Evolutionary conservation across 2,113 vertebrate species (phyloP), one percentile per base, ranked within the genome.

Genomic region (Strix aluco): DNA sequence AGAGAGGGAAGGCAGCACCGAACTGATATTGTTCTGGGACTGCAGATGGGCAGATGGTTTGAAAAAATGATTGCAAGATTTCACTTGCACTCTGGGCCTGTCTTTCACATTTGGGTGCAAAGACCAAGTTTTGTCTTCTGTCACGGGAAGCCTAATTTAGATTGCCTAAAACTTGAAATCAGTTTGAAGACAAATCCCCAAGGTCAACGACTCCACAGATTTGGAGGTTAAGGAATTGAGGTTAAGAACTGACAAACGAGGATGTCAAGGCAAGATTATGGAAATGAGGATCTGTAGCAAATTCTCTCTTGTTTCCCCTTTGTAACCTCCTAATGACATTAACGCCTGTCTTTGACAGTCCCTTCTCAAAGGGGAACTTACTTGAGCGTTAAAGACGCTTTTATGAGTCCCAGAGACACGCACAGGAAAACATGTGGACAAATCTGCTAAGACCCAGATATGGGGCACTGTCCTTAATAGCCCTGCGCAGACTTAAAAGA

Each of bases 261-360:
- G 90, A 95, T 93, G 92, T 92, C 4, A 17, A 94, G 79, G 95
- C 92, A 96, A 96, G 96, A 97, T 96, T 95, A 97, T 97, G 95
- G 95, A 97, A 97, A 97, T 97, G 86, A 95, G 96, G 95, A 89
- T 95, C 97, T 95, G 91, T 81, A 91, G 94, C 94, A 96, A 97
- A 97, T 94, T 97, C 95, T 91, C 81, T 94, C 96, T 90, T 65
- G 88, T 94, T 97, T 96, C 74, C 95, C 93, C 92, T 90, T 95
- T 96, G 96, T 96, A 97, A 96, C 96, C 96, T 94, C 83, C 93
- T 97, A 97, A 97, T 95, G 96, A 95, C 89, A 97, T 97, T 97
- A 97, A 81, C 14, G 26, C 55, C 81, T 7, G 62, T 91, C 95
- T 96, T 70, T 92, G 94, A 73, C 92, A 92, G 92, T 75, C 86